Percentiles rank a stretch among this genome's conserved stretches.
phyloP scores from a whole-genome alignment of 2,113 vertebrate species.

The Mobula hypostoma region DNA sequence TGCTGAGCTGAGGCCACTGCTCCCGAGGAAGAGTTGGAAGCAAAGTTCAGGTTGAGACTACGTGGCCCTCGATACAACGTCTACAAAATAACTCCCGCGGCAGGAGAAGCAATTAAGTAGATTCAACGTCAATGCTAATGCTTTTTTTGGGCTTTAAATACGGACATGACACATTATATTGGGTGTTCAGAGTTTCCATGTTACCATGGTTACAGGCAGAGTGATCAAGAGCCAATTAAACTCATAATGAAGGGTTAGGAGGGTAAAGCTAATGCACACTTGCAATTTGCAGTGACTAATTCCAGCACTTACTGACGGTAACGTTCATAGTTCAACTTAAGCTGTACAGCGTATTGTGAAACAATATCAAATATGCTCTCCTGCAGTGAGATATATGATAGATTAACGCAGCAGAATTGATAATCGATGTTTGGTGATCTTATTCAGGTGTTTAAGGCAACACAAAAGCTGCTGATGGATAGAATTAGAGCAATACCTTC shows the following conservation, averaged over 20 bases:
- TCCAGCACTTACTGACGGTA: constrained; percentile 11
- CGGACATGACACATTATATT: constrained; percentile 26
- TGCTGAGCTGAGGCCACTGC: not conserved
- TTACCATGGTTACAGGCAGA: constrained; percentile 27
- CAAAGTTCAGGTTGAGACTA: not conserved
- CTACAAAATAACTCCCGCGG: constrained; percentile 18
- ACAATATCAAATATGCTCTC: not conserved
- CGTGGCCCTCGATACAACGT: not conserved
- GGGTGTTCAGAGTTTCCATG: constrained; percentile 27
- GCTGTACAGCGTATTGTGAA: not conserved
- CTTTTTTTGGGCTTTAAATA: constrained; percentile 34
- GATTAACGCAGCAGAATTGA: not conserved
- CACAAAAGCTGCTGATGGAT: not conserved
- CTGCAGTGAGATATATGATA: not conserved
- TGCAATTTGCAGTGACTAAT: constrained; percentile 27
- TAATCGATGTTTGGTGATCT: not conserved
- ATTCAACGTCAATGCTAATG: constrained; percentile 25
- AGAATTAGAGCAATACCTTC: not conserved
- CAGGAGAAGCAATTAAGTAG: constrained; percentile 29
- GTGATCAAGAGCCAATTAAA: constrained; percentile 33
- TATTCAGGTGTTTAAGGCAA: not conserved
- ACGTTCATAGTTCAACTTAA: constrained; percentile 10
- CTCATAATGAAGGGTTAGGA: constrained; percentile 29
- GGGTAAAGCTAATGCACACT: constrained; percentile 29
- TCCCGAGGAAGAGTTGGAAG: not conserved